Percentiles rank a stretch among this genome's conserved stretches.
These are phyloP conservation scores for Drosophila malerkotliana DNA, from an alignment of 1,140 invertebrate genomes.

Conservation along the genomic window DNA sequence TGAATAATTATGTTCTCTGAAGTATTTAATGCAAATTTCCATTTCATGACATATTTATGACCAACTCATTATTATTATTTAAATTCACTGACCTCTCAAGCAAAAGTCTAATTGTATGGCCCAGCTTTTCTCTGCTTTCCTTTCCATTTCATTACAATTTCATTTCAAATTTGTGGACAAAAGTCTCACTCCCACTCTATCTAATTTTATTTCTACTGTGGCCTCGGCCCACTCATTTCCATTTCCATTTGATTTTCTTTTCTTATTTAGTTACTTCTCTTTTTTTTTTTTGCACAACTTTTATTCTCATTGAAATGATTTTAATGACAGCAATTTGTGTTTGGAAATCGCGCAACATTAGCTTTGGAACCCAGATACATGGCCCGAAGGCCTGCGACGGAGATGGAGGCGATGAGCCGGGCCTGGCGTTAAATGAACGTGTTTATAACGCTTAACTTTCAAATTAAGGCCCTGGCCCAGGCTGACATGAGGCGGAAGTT, in stretches of 20 bases:
- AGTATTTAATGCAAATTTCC: constrained; percentile 18
- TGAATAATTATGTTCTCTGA: constrained; percentile 4
- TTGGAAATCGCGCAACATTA: constrained; percentile 78
- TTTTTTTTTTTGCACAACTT: constrained; percentile 45
- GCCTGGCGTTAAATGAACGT: constrained; percentile 65
- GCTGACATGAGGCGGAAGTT: constrained; percentile 71
- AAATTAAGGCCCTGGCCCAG: constrained; percentile 56
- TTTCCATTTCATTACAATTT: constrained; percentile 47
- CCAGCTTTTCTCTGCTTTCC: constrained; percentile 24
- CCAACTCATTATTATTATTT: constrained; percentile 36
- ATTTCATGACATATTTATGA: constrained; percentile 36
- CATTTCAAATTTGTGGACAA: constrained; percentile 44
- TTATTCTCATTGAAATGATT: constrained; percentile 78
- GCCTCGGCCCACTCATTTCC: constrained; percentile 7
- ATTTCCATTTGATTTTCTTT: constrained; percentile 57
- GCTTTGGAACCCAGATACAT: constrained; percentile 56
- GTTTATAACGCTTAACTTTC: constrained; percentile 81
- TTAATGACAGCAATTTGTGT: constrained; percentile 82
- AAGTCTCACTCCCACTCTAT: constrained; percentile 8
- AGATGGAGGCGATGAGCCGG: neutral
- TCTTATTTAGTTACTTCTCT: constrained; percentile 40
- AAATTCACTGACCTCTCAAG: constrained; percentile 29
- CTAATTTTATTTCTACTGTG: constrained; percentile 35
- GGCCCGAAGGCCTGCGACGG: constrained; percentile 1
- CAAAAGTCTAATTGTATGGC: constrained; percentile 58